A percentile compares a stretch with the other conserved stretches of the same genome.
Conservation (phyloP, 2,797 vertebrate species). For the Epinephelus awoara region DNA sequence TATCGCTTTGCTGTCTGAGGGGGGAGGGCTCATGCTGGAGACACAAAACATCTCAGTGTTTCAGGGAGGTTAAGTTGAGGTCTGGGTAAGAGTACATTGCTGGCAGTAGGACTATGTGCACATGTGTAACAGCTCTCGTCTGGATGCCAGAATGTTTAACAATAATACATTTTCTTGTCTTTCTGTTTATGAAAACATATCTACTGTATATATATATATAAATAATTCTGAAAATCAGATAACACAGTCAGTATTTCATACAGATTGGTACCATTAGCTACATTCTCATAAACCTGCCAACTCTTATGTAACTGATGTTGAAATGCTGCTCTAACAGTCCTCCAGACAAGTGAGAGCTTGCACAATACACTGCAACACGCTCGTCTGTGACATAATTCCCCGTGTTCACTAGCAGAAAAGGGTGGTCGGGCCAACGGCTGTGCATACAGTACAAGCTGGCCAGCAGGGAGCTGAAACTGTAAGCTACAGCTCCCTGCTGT, state of each 20-base stretch:
- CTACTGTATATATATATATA: background rate
- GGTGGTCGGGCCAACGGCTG: background rate
- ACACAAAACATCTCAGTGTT: constrained; percentile 26
- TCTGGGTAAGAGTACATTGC: constrained; percentile 33
- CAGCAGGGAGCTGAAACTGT: constrained; percentile 26
- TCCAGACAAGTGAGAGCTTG: constrained; percentile 23
- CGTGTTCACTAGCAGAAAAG: constrained; percentile 12
- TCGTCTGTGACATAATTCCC: constrained; percentile 30
- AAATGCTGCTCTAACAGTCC: constrained; percentile 35
- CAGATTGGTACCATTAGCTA: constrained; percentile 5
- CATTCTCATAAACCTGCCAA: constrained; percentile 4
- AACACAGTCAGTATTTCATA: constrained; percentile 1
- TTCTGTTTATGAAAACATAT: constrained; percentile 2
- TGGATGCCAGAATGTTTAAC: constrained; percentile 18
- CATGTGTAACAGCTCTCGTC: constrained; percentile 19
- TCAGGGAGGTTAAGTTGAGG: constrained; percentile 17
- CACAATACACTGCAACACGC: constrained; percentile 25
- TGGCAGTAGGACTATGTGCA: constrained; percentile 16
- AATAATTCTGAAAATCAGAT: background rate
- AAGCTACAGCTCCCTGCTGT: no score
- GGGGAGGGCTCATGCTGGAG: constrained; percentile 17
- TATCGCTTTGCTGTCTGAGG: constrained; percentile 29
- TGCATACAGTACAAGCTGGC: background rate
- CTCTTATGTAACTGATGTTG: constrained; percentile 31
- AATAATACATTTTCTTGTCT: constrained; percentile 1